Evolutionary conservation across 2,888 invertebrate genomes (phyloP).

Genomic region (Apodemia mormo): DNA sequence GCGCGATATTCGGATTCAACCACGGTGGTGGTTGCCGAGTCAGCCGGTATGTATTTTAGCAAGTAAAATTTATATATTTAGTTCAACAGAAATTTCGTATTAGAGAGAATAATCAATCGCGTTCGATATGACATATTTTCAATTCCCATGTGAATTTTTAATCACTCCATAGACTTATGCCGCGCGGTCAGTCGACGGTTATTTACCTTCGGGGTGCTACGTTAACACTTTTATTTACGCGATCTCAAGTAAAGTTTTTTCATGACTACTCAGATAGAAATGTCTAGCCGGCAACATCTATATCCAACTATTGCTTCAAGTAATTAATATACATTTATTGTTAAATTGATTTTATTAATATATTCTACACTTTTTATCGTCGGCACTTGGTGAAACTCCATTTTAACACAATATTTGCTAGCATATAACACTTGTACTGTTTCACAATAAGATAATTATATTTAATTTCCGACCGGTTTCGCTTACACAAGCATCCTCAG

Average conservation of each 20-base stretch:
- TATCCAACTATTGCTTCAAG: conserved; percentile 58
- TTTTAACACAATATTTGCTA: too few relatives aligned
- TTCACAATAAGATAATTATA: too few relatives aligned
- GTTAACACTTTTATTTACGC: conserved; percentile 32
- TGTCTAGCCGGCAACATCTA: conserved; percentile 68
- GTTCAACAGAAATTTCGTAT: conserved; percentile 4
- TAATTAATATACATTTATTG: conserved; percentile 36
- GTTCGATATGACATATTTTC: conserved; percentile 38
- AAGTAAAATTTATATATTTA: conserved; percentile 20
- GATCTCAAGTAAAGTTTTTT: conserved; percentile 16
- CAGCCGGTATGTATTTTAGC: conserved; percentile 43
- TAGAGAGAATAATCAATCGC: conserved; percentile 2
- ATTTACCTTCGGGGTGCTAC: conserved; percentile 41
- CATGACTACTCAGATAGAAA: conserved; percentile 57
- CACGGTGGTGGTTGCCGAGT: conserved; percentile 53
- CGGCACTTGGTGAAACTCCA: too few relatives aligned
- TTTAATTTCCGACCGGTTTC: too few relatives aligned
- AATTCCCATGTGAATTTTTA: conserved; percentile 64
- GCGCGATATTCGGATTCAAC: conserved; percentile 55
- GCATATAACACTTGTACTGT: too few relatives aligned
- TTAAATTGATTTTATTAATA: conserved; percentile 18
- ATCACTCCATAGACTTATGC: conserved; percentile 37
- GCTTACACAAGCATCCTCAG: too few relatives aligned
- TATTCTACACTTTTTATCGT: too few relatives aligned
- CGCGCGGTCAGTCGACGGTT: conserved; percentile 41